Evolutionary conservation across 1,140 invertebrate species (phyloP).

Genomic region (Batillaria attramentaria): DNA sequence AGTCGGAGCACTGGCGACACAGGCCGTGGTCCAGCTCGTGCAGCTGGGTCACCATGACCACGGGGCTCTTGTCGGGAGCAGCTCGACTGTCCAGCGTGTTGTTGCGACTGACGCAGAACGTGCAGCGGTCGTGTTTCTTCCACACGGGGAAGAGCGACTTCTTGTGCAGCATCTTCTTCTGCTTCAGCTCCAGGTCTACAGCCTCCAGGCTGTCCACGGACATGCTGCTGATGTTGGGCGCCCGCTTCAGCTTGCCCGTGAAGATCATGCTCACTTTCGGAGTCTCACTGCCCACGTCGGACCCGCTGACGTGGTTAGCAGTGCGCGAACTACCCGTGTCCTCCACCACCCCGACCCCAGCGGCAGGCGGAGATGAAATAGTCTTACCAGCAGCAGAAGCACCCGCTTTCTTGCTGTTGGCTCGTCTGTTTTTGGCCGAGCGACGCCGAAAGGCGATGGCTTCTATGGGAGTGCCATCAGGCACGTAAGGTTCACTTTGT

Average conservation of each 20-base stretch:
- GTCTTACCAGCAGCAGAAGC: neutral
- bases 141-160: constrained; percentile 15
- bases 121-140: constrained; percentile 30
- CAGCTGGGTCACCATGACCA: constrained; percentile 2
- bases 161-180: constrained; percentile 23
- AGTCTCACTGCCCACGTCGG: neutral
- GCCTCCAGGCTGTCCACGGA: constrained; percentile 27
- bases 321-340: neutral
- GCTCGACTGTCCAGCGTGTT: neutral
- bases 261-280: neutral
- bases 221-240: constrained; percentile 15
- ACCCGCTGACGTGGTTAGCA: neutral
- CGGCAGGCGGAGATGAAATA: neutral
- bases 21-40: neutral
- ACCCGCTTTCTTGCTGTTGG: constrained; percentile 26
- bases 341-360: neutral
- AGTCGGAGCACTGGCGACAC: constrained; percentile 28
- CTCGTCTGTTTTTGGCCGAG: constrained; percentile 26
- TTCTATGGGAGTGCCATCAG: constrained; percentile 21
- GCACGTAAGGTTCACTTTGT: constrained; percentile 28
- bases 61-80: neutral
- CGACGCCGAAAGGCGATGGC: constrained; percentile 26
- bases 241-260: neutral
- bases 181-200: constrained; percentile 19
- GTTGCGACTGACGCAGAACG: constrained; percentile 12